Conservation (phyloP, 2,888 invertebrate genomes). For the Gandaritis pyraliata region DNA sequence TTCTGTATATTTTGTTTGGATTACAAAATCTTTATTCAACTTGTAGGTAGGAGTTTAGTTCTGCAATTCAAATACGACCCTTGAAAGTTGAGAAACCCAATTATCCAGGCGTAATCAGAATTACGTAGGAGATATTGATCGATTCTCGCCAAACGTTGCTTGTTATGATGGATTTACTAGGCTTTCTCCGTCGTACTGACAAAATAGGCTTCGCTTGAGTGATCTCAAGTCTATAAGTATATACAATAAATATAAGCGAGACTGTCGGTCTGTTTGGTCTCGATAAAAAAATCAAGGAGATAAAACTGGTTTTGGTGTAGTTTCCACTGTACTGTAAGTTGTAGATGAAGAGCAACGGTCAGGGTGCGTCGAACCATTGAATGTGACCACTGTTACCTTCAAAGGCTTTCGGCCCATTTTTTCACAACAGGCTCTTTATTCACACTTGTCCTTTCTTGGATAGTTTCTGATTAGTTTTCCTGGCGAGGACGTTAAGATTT, state of each 20-base stretch:
- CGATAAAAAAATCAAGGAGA: background rate
- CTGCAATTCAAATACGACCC: background rate
- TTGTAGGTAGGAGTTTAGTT: background rate
- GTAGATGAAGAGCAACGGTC: too few species aligned
- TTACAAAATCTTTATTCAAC: too few species aligned
- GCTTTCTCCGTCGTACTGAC: background rate
- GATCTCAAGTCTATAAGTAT: background rate
- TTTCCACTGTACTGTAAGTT: too few species aligned
- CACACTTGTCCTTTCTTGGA: too few species aligned
- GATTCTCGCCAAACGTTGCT: conserved; percentile 4
- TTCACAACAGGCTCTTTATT: too few species aligned
- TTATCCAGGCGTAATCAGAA: conserved; percentile 2
- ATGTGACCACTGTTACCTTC: too few species aligned
- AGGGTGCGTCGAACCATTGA: too few species aligned
- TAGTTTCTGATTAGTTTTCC: too few species aligned
- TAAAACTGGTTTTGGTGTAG: too few species aligned
- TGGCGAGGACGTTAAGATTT: too few species aligned
- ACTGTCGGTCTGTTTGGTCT: background rate
- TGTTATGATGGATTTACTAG: conserved; percentile 7
- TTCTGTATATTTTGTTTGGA: too few species aligned
- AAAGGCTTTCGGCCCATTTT: too few species aligned
- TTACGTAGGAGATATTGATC: conserved; percentile 2
- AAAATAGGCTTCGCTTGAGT: background rate
- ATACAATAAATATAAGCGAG: background rate
- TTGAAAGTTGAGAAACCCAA: conserved; percentile 4